Evolutionary conservation across 2,888 invertebrate species (phyloP).

Genomic region (Mamestra brassicae): DNA sequence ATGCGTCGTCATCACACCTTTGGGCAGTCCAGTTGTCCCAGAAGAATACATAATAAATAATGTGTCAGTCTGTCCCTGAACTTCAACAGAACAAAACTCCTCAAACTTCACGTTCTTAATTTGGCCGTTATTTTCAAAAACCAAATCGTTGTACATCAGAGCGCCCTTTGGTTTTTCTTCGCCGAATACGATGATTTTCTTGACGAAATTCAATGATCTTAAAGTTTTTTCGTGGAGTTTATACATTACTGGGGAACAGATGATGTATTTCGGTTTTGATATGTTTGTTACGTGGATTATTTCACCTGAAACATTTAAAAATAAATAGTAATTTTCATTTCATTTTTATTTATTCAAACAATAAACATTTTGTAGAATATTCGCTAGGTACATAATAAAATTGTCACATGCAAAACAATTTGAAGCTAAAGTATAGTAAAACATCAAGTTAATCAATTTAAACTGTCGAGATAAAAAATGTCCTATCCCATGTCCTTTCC

Average conservation of each 20-base stretch:
- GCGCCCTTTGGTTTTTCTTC: conserved; percentile 66
- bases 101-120: conserved; percentile 72
- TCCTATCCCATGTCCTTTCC: too few species aligned
- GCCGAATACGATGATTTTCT: conserved; percentile 78
- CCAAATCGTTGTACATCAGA: conserved; percentile 74
- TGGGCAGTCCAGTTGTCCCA: conserved; percentile 84
- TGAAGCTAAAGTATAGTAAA: too few species aligned
- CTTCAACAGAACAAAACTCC: conserved; percentile 74
- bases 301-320: conserved; percentile 77
- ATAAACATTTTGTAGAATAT: too few species aligned
- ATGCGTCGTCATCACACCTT: conserved; percentile 84
- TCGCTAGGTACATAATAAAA: too few species aligned
- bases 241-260: conserved; percentile 77
- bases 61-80: conserved; percentile 75
- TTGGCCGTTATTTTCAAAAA: conserved; percentile 62
- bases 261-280: conserved; percentile 78
- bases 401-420: too few species aligned
- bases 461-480: too few species aligned
- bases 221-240: conserved; percentile 72
- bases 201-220: conserved; percentile 65
- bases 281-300: conserved; percentile 77
- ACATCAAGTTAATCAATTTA: too few species aligned
- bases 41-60: conserved; percentile 82
- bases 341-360: too few species aligned
- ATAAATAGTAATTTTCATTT: too few species aligned